Base-by-base conservation (phyloP, 2,888 invertebrate species). In the Timema cristinae region DNA sequence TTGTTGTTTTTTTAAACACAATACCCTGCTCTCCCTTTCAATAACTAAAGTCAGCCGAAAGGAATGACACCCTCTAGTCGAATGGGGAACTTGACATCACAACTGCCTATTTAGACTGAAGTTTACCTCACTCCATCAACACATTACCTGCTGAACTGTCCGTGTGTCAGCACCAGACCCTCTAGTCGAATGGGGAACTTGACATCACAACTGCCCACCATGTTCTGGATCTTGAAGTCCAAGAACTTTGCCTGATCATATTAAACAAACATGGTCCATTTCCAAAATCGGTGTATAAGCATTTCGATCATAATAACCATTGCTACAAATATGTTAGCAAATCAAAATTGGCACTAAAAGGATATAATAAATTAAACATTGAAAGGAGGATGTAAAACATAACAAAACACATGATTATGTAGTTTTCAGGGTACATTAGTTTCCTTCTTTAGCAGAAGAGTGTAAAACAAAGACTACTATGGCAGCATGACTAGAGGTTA, bases 171-270 rank as follows among this genome's bases (percentile, higher is more conserved):
- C 83, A 89, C 90, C 73, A 89, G 85, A 79, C 89, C 91, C 83
- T 91, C 93, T 79, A 88, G 83, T 80, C 88, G 89, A 79, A 90
- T 88, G 69, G 89, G 93, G 83, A 90, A 92, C 77, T 88, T 85
- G 78, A 90, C 84, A 84, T 91, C 92, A 76, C 88, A 91, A 61
- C 90, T 93, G 66, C 89, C 91, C 73, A 88, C 91, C 81, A 90
- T 89, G 82, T 90, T 93, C 84, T 89, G 93, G 75, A 93, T 86
- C 82, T 92, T 93, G 78, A 91, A 94, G 77, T 91, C 90, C 66
- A 86, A 82, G 80, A 93, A 92, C 80, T 89, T 90, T 0, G 92
- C 91, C 72, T 73, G 15, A 47, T 68, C 68, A 66, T 52, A 59
- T 13, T 16, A 67, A 66, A 67, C 16, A 47, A 51, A 59, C 13